Conservation (phyloP, 2,113 vertebrate species). For the Peucedramus taeniatus region DNA sequence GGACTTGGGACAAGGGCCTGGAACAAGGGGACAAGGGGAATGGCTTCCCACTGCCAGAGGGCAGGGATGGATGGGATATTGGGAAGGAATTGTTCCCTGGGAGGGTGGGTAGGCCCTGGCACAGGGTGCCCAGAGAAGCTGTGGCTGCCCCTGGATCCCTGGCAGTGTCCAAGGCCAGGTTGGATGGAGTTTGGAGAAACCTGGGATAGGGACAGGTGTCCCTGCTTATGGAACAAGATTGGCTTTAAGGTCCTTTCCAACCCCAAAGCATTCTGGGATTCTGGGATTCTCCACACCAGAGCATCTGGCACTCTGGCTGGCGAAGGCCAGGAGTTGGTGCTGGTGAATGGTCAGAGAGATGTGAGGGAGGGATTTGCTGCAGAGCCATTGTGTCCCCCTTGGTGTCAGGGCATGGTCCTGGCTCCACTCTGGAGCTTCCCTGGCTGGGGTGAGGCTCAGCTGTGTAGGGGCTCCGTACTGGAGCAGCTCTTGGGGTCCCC, state of each 20-base stretch:
- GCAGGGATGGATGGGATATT: accelerated
- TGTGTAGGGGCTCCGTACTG: neutral
- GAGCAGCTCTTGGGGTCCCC: neutral
- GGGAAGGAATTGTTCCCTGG: neutral
- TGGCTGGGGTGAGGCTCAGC: neutral
- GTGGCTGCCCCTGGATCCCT: neutral
- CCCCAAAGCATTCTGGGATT: neutral
- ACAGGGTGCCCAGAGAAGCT: neutral
- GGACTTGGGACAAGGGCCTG: neutral
- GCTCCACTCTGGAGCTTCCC: accelerated
- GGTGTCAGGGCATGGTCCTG: neutral
- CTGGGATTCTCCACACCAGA: neutral
- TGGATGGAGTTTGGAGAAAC: accelerated
- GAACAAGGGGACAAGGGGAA: neutral
- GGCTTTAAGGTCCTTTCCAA: neutral
- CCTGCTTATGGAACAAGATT: neutral
- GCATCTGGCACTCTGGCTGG: accelerated
- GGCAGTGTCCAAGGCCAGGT: accelerated
- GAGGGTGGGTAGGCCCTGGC: neutral
- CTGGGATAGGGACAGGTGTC: accelerated
- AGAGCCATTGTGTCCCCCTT: accelerated
- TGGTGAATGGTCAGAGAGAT: neutral
- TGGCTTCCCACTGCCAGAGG: neutral
- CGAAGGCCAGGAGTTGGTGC: accelerated
- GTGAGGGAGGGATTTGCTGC: neutral